Evolutionary conservation across 1,140 invertebrate species (phyloP).

Genomic region (Branchinecta lindahli): DNA sequence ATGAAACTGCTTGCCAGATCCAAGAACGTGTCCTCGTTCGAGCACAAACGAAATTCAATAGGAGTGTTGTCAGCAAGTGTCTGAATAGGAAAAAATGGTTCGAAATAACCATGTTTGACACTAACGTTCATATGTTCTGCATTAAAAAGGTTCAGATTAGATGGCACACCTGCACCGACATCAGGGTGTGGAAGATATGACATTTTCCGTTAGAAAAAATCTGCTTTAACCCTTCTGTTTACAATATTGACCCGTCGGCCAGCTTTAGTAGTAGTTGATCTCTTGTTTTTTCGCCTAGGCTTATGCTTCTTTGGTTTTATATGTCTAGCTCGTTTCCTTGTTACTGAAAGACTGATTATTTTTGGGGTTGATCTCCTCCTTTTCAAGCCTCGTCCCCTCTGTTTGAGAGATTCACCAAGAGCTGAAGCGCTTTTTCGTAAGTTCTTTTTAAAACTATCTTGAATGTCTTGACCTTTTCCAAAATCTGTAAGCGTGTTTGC

Average conservation of each 20-base stretch:
- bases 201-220: too few species aligned
- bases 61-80: not conserved
- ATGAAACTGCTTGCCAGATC: too few species aligned
- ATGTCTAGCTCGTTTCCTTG: not conserved
- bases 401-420: not conserved
- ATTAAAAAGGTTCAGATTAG: not conserved
- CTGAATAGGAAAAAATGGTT: not conserved
- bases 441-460: not conserved
- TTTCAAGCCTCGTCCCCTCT: not conserved
- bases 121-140: not conserved
- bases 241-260: too few species aligned
- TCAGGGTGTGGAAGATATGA: too few species aligned
- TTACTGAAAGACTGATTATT: not conserved
- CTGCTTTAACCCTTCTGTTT: too few species aligned
- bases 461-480: not conserved
- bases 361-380: not conserved
- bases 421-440: not conserved
- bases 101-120: slow-evolving; percentile 5
- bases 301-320: too few species aligned
- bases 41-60: not conserved
- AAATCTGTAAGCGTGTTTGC: not conserved
- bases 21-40: not conserved
- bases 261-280: too few species aligned
- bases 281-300: not conserved
- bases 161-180: too few species aligned